phyloP scores from a whole-genome alignment of 2,113 vertebrate genomes.

The Arenaria interpres region DNA sequence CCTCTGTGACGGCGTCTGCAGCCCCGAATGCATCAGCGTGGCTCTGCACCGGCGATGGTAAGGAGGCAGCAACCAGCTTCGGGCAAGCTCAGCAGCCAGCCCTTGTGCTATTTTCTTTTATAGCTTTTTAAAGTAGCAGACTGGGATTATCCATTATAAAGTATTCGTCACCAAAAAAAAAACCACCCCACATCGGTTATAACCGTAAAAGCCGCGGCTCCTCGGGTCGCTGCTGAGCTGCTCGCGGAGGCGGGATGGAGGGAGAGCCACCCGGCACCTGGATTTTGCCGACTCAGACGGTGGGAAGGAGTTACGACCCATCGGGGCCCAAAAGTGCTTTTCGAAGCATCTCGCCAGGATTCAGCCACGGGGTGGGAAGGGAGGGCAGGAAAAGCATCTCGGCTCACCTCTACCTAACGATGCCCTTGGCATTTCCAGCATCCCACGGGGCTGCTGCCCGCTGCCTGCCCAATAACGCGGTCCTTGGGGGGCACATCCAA shows the following conservation, averaged over 20 bases:
- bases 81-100: slow-evolving; percentile 32
- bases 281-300: not conserved
- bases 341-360: accelerated
- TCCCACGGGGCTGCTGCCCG: not conserved
- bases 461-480: not conserved
- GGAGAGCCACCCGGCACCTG: accelerated
- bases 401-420: accelerated
- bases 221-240: accelerated
- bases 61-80: not conserved
- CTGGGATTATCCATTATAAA: slow-evolving; percentile 56
- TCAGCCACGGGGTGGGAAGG: not conserved
- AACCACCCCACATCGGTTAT: not conserved
- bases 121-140: slow-evolving; percentile 58
- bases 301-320: accelerated
- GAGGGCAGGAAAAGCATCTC: not conserved
- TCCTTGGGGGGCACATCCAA: not conserved
- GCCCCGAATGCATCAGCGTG: accelerated
- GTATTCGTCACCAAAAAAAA: slow-evolving; percentile 54
- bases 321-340: accelerated
- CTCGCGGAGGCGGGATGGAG: accelerated
- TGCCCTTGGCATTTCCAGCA: accelerated
- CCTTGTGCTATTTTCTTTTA: not conserved
- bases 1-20: not conserved
- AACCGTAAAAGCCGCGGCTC: accelerated
- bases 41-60: accelerated